Percentiles rank a stretch among this genome's conserved stretches.
phyloP scores from a whole-genome alignment of 2,797 vertebrate species.

The Nyctibius grandis region DNA sequence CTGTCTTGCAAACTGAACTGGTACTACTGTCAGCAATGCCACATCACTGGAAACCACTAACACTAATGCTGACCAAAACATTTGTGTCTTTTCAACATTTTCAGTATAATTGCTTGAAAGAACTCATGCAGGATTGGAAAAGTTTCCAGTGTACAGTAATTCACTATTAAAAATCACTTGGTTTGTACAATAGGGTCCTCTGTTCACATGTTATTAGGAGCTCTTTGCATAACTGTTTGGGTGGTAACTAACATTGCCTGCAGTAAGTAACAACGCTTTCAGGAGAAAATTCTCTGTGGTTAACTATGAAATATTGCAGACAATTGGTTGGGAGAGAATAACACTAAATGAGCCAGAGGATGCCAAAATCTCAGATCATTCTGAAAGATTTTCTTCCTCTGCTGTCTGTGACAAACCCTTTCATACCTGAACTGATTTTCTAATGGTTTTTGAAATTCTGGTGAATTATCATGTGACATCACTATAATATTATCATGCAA shows the following conservation, averaged over 20 bases:
- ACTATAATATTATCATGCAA: background rate
- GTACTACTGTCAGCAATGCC: slow-evolving; percentile 47
- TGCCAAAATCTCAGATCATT: background rate
- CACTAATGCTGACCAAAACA: slow-evolving; percentile 39
- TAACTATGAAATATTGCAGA: background rate
- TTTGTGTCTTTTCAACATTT: slow-evolving; percentile 45
- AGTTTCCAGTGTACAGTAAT: slow-evolving; percentile 24
- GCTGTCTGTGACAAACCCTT: background rate
- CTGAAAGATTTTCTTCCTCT: background rate
- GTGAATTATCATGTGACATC: background rate
- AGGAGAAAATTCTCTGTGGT: background rate
- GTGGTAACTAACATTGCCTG: background rate
- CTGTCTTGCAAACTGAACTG: slow-evolving; percentile 59
- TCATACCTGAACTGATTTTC: background rate
- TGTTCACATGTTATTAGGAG: background rate
- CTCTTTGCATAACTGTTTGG: slow-evolving; percentile 16
- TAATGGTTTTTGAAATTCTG: background rate
- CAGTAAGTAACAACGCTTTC: background rate
- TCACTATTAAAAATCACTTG: slow-evolving; percentile 6
- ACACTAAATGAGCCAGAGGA: background rate
- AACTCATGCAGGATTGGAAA: slow-evolving; percentile 41
- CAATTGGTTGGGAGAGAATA: background rate
- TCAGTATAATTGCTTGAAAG: slow-evolving; percentile 60
- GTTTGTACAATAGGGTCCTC: background rate
- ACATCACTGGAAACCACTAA: slow-evolving; percentile 60